Base-by-base conservation (phyloP, 2,888 invertebrate genomes). In the Gastracanthus pulcherrimus region DNA sequence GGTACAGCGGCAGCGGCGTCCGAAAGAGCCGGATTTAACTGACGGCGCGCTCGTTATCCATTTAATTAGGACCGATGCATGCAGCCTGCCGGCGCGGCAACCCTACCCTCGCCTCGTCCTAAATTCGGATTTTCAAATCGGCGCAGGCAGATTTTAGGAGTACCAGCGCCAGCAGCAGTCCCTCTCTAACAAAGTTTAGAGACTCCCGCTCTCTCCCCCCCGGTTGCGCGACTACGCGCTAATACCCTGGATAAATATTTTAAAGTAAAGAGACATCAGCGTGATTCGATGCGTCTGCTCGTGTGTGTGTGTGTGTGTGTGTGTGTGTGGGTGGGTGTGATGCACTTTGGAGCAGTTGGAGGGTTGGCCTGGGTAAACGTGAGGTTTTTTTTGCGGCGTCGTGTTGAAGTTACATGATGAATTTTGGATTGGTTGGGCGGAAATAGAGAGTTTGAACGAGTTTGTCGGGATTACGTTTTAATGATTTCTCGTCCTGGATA, bases 1-100 rank as follows among this genome's bases (percentile, higher is more conserved):
- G 38, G 36, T n/a, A n/a, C 34, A 13, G 38, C 9, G 29, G 48
- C 6, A 48, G 48, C 26, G 62, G 62, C 58, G 75, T 70, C 83
- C 84, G 82, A 82, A 85, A 86, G 85, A 84, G 82, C 78, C 82
- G 86, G 86, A 86, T 85, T 87, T 85, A 83, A 84, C 70, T 81
- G 71, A 26, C 51, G 51, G 51, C 51, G 62, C 67, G 58, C 84
- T 85, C 83, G 83, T 87, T 86, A 86, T 85, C 83, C 85, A 84
- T 86, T 87, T 86, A 87, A 88, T 87, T 87, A 86, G 86, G 82
- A 85, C 81, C 83, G 75, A 77, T 80, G 83, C 81, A 74, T 23
- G 41, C 76, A 5, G 16, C 3, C 45, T 26, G 36, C n/a, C 7
- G n/a, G 48, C 19, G 34, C 13, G 45, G n/a, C n/a, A 62, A 64